These are phyloP conservation scores for Amphiura filiformis DNA, from an alignment of 35 echinoderm and acorn worm genomes.

Conservation along the genomic window DNA sequence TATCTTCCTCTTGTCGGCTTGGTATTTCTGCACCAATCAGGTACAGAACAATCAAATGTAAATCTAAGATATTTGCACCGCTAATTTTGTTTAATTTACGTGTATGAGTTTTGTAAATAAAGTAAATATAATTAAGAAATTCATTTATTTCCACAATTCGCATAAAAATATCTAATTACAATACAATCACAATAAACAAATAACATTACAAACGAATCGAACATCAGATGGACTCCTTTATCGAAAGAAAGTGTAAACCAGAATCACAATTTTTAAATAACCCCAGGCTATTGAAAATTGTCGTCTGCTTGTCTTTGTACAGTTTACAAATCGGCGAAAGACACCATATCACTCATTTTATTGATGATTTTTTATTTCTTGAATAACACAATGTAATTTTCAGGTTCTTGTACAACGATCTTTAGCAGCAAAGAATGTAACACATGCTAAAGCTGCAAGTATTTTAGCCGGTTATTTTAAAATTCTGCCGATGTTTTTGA, in stretches of 20 bases:
- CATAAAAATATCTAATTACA: neutral
- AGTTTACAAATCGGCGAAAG: too few species aligned
- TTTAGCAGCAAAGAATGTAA: constrained; percentile 81
- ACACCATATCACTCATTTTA: too few species aligned
- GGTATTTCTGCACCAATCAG: constrained; percentile 96
- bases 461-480: constrained; percentile 75
- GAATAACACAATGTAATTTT: too few species aligned
- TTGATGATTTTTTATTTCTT: too few species aligned
- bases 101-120: neutral
- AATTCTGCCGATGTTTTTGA: constrained; percentile 77
- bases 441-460: constrained; percentile 74
- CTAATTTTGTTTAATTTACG: neutral
- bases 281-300: too few species aligned
- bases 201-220: neutral
- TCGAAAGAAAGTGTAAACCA: too few species aligned
- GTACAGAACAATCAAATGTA: constrained; percentile 29
- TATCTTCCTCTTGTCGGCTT: constrained; percentile 81
- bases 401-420: constrained; percentile 85
- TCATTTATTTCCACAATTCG: neutral
- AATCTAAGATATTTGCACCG: neutral
- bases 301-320: too few species aligned
- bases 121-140: neutral
- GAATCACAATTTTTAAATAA: too few species aligned
- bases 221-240: neutral
- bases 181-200: neutral